Conservation (phyloP, 2,888 invertebrate genomes). For the Trichopoda pennipes region DNA sequence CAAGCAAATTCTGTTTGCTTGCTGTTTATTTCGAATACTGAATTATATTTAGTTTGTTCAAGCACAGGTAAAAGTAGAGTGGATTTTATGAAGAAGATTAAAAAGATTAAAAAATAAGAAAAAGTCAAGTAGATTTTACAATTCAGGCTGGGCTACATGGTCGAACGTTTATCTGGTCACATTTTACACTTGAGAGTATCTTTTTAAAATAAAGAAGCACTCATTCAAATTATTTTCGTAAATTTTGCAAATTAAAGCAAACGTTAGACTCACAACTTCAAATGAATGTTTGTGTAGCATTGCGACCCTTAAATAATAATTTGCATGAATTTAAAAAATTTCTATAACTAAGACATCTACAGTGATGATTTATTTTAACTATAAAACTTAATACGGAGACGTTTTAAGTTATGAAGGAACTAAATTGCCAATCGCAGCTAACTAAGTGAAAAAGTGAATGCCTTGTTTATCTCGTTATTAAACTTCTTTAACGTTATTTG, state of each 20-base stretch:
- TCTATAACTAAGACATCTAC: too few relatives aligned
- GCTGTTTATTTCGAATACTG: constrained; percentile 41
- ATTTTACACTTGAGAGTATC: not conserved
- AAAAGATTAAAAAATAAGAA: constrained; percentile 19
- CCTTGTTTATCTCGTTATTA: too few relatives aligned
- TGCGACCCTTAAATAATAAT: too few relatives aligned
- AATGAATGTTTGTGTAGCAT: too few relatives aligned
- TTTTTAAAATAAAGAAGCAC: constrained; percentile 10
- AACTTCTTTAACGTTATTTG: too few relatives aligned
- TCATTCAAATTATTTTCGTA: constrained; percentile 39
- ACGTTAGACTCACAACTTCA: not conserved
- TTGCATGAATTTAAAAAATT: too few relatives aligned
- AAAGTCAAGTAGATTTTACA: constrained; percentile 13
- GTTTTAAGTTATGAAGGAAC: too few relatives aligned
- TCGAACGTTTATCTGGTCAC: constrained; percentile 4
- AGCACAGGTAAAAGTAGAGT: not conserved
- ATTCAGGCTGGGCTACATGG: not conserved
- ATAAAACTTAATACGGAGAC: too few relatives aligned
- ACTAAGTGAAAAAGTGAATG: too few relatives aligned
- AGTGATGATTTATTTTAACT: too few relatives aligned
- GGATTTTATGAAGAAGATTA: not conserved
- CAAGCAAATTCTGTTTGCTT: constrained; percentile 41
- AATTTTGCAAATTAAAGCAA: constrained; percentile 23
- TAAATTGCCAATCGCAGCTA: too few relatives aligned
- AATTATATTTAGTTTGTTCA: constrained; percentile 22